Evolutionary conservation across 2,888 invertebrate genomes (phyloP).

Genomic region (Apomyelois bistriatella): DNA sequence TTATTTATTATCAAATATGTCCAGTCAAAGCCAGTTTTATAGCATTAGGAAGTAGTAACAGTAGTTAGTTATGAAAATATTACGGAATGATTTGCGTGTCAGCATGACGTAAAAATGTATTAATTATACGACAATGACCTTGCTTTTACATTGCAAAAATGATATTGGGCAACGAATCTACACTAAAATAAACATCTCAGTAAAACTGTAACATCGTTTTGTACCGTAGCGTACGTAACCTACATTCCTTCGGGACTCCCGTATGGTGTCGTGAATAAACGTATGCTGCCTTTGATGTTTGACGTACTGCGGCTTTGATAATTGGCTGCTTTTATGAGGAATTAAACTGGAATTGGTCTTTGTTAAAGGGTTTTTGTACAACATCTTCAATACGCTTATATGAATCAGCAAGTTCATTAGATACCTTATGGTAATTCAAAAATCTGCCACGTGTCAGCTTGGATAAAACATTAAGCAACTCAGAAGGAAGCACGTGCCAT

Average conservation of each 20-base stretch:
- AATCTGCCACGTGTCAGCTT: too few species aligned
- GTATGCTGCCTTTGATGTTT: constrained; percentile 1
- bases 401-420: not conserved
- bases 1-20: too few species aligned
- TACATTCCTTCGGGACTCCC: not conserved
- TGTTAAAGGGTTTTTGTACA: not conserved
- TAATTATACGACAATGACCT: too few species aligned
- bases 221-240: constrained; percentile 1
- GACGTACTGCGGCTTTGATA: not conserved
- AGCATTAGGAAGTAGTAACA: too few species aligned
- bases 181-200: not conserved
- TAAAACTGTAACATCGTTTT: not conserved
- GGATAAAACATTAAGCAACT: too few species aligned
- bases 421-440: too few species aligned
- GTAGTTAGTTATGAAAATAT: too few species aligned
- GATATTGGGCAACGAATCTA: not conserved
- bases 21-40: too few species aligned
- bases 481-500: too few species aligned
- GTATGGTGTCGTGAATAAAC: not conserved
- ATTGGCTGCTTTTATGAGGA: not conserved
- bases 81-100: too few species aligned
- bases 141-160: not conserved
- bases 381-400: not conserved
- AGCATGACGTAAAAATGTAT: too few species aligned
- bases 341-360: constrained; percentile 6